A percentile compares a stretch with the other conserved stretches of the same genome.
These are phyloP conservation scores for Heliconius nattereri DNA, from an alignment of 1,140 invertebrate species.

Conservation along the genomic window DNA sequence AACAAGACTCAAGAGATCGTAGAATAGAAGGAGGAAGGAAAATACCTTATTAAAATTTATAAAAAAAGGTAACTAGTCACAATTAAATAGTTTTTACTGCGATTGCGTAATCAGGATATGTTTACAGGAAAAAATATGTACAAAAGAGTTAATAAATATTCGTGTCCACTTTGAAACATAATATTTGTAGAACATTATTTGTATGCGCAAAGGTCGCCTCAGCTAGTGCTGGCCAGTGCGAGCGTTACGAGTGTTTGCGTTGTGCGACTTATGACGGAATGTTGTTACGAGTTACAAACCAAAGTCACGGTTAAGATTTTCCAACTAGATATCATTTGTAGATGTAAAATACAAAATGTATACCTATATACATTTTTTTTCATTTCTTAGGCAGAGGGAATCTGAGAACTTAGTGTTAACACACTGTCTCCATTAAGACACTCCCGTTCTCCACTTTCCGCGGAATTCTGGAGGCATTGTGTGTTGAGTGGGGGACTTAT, in stretches of 20 bases:
- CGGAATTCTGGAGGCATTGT: too few species aligned
- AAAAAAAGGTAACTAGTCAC: neutral
- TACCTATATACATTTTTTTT: neutral
- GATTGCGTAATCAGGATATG: slow-evolving; percentile 16
- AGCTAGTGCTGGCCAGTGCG: slow-evolving; percentile 6
- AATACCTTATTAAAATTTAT: too few species aligned
- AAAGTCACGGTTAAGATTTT: slow-evolving; percentile 21
- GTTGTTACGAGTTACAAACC: neutral
- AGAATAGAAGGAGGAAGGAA: too few species aligned
- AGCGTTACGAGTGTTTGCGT: slow-evolving; percentile 12
- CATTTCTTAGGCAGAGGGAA: too few species aligned
- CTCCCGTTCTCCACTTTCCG: too few species aligned
- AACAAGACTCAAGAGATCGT: too few species aligned
- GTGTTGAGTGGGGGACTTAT: too few species aligned
- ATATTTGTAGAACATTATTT: slow-evolving; percentile 28
- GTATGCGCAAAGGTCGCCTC: slow-evolving; percentile 26
- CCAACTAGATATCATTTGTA: neutral
- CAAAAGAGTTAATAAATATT: slow-evolving; percentile 27
- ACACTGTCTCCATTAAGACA: too few species aligned
- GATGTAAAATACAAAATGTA: neutral
- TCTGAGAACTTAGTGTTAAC: too few species aligned
- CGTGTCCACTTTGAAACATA: slow-evolving; percentile 26
- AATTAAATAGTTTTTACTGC: neutral
- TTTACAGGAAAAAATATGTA: slow-evolving; percentile 18
- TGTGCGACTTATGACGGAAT: slow-evolving; percentile 17